Evolutionary conservation across 2,113 vertebrate genomes (phyloP), one percentile per base, ranked within the genome.

Genomic region (Nyctibius bracteatus): DNA sequence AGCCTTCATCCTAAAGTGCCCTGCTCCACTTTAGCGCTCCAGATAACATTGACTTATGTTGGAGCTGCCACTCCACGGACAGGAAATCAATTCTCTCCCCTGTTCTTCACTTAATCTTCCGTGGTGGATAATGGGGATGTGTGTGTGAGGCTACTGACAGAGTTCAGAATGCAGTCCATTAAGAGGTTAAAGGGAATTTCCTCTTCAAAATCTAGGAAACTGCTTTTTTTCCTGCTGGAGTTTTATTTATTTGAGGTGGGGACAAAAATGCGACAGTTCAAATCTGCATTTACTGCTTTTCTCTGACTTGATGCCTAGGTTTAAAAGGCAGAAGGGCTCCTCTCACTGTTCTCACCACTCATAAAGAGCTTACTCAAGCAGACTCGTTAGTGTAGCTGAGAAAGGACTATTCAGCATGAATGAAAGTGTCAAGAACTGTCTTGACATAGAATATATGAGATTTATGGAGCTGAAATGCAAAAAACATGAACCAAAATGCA

Each of bases 121-220:
- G 0, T 11, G 33, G 65, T 85, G 84, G 82, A 80, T 94, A 96
- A 79, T 72, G 70, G 55, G 66, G 37, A 93, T 37, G 95, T 96
- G 96, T 86, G 81, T 77, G 67, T 90, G 93, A 97, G 80, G 62
- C 43, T 95, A 93, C 51, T 97, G 96, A 96, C 96, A 97, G 96
- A 85, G 30, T 27, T 80, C 82, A 95, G 91, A 87, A 86, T 90
- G 30, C 55, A 79, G 68, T 80, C 83, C 90, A 95, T 97, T 96
- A 96, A 92, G 81, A 93, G 62, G 92, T 46, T 92, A 93, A 88
- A 94, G 65, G 66, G 72, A 96, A 84, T 73, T 37, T 82, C 63
- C 14, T 58, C 65, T 86, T 90, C 41, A 51, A 31, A 66, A 49
- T 74, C 25, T 41, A 90, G 30, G 27, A 90, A 81, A 81, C 67